Evolutionary conservation across 2,113 vertebrate species (phyloP).

Genomic region (Nycticryphes semicollaris): DNA sequence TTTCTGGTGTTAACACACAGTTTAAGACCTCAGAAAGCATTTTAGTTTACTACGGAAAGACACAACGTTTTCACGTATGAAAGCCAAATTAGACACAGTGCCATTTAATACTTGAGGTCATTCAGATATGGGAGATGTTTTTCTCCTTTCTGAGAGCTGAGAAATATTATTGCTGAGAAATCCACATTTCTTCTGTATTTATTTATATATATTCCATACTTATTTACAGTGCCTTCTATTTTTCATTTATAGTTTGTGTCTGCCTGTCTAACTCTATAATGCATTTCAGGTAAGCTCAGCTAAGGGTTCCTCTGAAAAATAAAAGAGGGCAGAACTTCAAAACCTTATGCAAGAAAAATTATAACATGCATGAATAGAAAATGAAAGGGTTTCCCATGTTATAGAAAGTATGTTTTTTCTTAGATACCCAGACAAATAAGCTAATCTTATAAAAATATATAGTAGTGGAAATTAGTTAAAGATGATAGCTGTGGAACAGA

Average conservation of each 20-base stretch:
- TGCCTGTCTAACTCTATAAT: background rate
- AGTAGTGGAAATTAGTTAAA: background rate
- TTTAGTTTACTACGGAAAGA: background rate
- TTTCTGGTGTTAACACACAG: background rate
- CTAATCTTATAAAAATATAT: background rate
- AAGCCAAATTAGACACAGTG: background rate
- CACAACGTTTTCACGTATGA: background rate
- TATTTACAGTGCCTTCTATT: background rate
- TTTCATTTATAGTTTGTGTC: background rate
- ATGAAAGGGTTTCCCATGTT: background rate
- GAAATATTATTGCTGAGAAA: too few relatives aligned
- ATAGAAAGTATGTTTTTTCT: background rate
- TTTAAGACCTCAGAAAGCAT: background rate
- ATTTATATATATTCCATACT: background rate
- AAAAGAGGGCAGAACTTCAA: background rate
- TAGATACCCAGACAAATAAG: background rate
- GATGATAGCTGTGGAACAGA: background rate
- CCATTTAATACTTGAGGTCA: background rate
- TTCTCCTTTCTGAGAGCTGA: background rate
- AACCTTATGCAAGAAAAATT: background rate
- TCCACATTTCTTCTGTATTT: background rate
- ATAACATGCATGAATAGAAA: background rate
- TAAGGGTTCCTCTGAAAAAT: background rate
- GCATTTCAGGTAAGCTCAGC: background rate
- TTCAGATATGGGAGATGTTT: background rate